Conservation (phyloP, 2,113 vertebrate species). For the Ctenomys sociabilis region DNA sequence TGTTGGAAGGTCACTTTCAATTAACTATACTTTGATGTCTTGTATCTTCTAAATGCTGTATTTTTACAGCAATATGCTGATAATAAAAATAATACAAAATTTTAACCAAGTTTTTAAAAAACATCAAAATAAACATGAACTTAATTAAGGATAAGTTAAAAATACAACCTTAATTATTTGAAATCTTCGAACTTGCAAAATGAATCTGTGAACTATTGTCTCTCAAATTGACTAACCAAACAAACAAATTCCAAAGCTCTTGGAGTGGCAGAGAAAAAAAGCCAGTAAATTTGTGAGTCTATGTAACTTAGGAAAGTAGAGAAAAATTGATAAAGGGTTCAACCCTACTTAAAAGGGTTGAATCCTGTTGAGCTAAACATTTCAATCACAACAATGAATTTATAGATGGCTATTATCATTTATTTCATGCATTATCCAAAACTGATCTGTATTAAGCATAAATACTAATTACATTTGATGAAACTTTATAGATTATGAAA, state of each 20-base stretch:
- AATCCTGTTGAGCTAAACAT: neutral
- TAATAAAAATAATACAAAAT: conserved; percentile 8
- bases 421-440: neutral
- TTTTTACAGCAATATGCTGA: conserved; percentile 22
- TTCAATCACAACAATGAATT: neutral
- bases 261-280: neutral
- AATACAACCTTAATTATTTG: conserved; percentile 4
- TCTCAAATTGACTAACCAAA: neutral
- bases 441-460: neutral
- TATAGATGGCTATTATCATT: neutral
- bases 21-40: neutral
- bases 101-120: neutral
- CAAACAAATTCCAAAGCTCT: neutral
- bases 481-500: neutral
- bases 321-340: neutral
- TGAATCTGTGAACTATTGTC: neutral
- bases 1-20: neutral
- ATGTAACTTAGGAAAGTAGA: neutral
- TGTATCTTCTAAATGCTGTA: neutral
- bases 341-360: neutral
- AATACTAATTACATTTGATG: neutral
- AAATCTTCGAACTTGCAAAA: conserved; percentile 14
- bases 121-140: conserved; percentile 46
- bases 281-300: conserved; percentile 1
- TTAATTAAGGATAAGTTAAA: conserved; percentile 41